Base-by-base conservation (phyloP, 2,888 invertebrate genomes). In the Folsomia candida region DNA sequence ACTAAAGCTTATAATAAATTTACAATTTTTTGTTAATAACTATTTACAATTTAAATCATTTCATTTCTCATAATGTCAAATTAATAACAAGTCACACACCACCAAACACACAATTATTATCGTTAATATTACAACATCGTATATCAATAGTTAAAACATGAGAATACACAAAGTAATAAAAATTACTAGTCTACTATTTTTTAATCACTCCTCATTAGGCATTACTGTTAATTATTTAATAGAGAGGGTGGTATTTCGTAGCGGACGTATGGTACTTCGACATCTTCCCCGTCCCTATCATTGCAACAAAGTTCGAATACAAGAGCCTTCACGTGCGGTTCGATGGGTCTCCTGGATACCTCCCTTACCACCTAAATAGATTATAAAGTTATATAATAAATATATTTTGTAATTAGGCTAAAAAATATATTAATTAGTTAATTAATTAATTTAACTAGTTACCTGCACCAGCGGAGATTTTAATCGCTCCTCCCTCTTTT, bases 291-390 rank as follows among this genome's bases (percentile, higher is more conserved):
- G 70, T 92, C 90, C 20, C 86, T 87, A 84, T 97, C 94, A 83
- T 97, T 96, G 85, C 97, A 97, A 85, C 97, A 97, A 81, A 98
- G 86, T 85, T 99, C 99, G 82, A 99, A 93, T 27, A 99, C 98
- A 68, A 99, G 86, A 3, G 97, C 95, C 79, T 88, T 89, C 68
- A 97, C 95, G 82, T 97, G 93, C 0, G 92, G 87, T 81, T 97
- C 97, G 70, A 98, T 87, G 82, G 89, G 91, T 84, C 92, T 93
- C 86, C 96, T 97, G 3, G 97, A 96, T 0, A 99, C 97, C 73
- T 90, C 89, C 81, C 90, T 90, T 29, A 88, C 87, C 26, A 87
- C 84, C 75, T 86, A 59, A 3, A 6, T 26, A 59, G 6, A n/a
- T n/a, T n/a, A n/a, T n/a, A n/a, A n/a, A n/a, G n/a, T n/a, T n/a